Evolutionary conservation across 2,888 invertebrate genomes (phyloP).

Genomic region (Ganaspis brasiliensis): DNA sequence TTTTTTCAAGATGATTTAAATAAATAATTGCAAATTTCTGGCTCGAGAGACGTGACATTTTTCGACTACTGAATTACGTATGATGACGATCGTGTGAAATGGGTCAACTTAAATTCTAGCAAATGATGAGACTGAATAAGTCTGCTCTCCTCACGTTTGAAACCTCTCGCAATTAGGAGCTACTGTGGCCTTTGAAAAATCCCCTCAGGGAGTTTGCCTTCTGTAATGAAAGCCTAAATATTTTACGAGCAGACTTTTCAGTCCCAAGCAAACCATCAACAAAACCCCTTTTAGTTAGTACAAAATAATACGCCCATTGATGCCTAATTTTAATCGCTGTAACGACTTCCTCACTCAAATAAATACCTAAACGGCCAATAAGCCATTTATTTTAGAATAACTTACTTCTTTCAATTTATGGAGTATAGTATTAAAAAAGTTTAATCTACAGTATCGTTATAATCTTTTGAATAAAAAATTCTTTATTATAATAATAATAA

Average conservation of each 20-base stretch:
- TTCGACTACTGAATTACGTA: constrained; percentile 17
- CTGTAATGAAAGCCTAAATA: constrained; percentile 74
- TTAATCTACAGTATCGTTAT: too few relatives aligned
- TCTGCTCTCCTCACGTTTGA: constrained; percentile 38
- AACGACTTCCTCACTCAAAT: too few relatives aligned
- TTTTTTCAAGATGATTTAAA: neutral
- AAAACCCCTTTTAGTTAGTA: neutral
- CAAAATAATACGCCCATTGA: neutral
- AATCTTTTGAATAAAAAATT: too few relatives aligned
- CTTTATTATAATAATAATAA: too few relatives aligned
- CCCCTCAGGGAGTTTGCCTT: constrained; percentile 61
- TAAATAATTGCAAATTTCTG: neutral
- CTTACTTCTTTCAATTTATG: too few relatives aligned
- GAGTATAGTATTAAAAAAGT: too few relatives aligned
- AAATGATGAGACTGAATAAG: constrained; percentile 39
- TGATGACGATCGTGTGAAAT: constrained; percentile 43
- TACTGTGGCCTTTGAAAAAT: constrained; percentile 56
- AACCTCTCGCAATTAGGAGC: constrained; percentile 44
- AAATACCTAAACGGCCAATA: too few relatives aligned
- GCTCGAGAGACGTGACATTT: constrained; percentile 11
- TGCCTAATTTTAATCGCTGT: too few relatives aligned
- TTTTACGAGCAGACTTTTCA: constrained; percentile 63
- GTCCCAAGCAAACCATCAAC: constrained; percentile 47
- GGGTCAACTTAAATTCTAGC: constrained; percentile 35
- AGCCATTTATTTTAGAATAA: too few relatives aligned